These are phyloP conservation scores for Picathartes gymnocephalus DNA, from an alignment of 2,113 vertebrate genomes.

Conservation along the genomic window DNA sequence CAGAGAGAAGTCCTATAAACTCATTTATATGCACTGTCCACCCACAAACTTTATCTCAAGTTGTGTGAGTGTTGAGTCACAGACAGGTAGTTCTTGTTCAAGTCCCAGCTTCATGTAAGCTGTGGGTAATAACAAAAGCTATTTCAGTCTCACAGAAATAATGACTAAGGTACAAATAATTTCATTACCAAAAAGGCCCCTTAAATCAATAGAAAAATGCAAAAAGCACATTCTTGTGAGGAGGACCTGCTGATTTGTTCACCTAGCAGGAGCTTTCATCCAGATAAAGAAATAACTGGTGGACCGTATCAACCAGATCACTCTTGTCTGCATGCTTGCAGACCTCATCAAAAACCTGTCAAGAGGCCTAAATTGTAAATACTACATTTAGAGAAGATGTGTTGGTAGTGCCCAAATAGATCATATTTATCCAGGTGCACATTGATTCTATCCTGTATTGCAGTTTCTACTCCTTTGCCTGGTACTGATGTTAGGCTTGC, in stretches of 20 bases:
- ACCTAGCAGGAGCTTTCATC: not conserved
- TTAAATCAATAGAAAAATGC: not conserved
- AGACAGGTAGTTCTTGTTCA: slow-evolving; percentile 58
- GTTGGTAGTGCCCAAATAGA: not conserved
- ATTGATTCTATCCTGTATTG: not conserved
- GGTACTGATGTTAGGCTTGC: not conserved
- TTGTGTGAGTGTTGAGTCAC: slow-evolving; percentile 45
- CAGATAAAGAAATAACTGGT: not conserved
- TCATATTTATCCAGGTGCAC: not conserved
- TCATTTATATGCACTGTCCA: slow-evolving; percentile 55
- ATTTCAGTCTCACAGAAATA: not conserved
- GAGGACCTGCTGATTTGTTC: not conserved
- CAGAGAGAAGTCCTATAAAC: not conserved
- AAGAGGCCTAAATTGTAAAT: not conserved
- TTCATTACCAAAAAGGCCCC: not conserved
- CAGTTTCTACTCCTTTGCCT: not conserved
- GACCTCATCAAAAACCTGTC: not conserved
- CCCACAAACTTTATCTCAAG: slow-evolving; percentile 52
- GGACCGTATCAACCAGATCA: not conserved
- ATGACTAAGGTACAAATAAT: not conserved
- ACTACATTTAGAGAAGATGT: not conserved
- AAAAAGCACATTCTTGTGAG: not conserved
- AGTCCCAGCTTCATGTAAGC: not conserved
- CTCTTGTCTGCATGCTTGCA: not conserved
- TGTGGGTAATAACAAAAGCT: slow-evolving; percentile 1